Evolutionary conservation across 2,113 vertebrate species (phyloP).

Genomic region (Apodemus speciosus): DNA sequence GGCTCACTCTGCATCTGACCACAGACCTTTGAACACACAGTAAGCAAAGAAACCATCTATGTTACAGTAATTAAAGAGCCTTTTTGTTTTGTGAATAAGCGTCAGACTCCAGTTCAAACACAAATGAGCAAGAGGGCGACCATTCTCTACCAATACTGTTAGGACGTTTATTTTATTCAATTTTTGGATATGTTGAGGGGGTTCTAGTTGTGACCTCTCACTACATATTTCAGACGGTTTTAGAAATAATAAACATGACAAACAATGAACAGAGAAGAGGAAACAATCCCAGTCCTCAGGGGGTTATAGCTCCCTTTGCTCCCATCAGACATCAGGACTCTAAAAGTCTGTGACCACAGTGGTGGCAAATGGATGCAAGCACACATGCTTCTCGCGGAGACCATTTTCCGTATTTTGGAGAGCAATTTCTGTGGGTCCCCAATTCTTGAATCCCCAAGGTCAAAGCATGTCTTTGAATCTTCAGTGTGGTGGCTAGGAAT

Average conservation of each 20-base stretch:
- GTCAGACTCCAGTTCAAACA: conserved; percentile 14
- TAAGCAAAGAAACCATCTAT: background rate
- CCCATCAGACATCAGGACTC: conserved; percentile 60
- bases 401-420: background rate
- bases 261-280: conserved; percentile 4
- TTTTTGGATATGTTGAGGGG: background rate
- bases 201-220: background rate
- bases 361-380: conserved; percentile 50
- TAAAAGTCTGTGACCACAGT: conserved; percentile 41
- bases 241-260: conserved; percentile 37
- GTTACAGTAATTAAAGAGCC: background rate
- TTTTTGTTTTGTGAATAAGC: conserved; percentile 1
- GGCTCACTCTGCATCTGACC: background rate
- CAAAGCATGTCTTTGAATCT: conserved; percentile 7
- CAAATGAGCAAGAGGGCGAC: background rate
- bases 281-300: background rate
- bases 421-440: conserved; percentile 17
- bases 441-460: background rate
- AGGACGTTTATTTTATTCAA: background rate
- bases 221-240: background rate
- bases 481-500: background rate
- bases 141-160: background rate
- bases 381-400: background rate
- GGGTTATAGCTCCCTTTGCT: background rate
- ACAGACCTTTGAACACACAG: background rate